phyloP scores from a whole-genome alignment of 2,888 invertebrate genomes.

The Cylindroiulus punctatus region DNA sequence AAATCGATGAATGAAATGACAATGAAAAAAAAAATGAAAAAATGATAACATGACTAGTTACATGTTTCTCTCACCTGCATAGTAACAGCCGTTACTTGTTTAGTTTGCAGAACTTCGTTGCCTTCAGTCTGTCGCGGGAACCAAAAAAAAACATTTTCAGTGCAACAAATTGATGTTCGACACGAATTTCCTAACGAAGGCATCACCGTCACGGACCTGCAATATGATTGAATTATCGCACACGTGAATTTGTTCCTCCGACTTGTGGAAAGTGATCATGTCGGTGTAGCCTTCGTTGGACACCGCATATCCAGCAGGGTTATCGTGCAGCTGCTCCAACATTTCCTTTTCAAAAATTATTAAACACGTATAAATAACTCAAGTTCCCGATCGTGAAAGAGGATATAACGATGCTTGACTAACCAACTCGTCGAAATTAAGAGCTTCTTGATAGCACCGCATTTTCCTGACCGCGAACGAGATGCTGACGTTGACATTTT shows the following conservation, averaged over 20 bases:
- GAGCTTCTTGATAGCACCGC: constrained; percentile 71
- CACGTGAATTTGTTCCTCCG: background rate
- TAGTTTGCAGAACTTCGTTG: background rate
- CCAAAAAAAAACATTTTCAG: background rate
- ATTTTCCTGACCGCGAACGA: constrained; percentile 71
- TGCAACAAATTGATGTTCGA: background rate
- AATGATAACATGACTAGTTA: too few species aligned
- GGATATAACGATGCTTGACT: background rate
- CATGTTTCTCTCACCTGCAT: background rate
- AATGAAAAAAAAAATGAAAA: background rate
- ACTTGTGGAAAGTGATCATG: constrained; percentile 37
- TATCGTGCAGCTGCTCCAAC: background rate
- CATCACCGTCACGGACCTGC: constrained; percentile 56
- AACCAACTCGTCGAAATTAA: constrained; percentile 35
- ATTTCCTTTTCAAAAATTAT: background rate
- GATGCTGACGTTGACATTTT: constrained; percentile 66
- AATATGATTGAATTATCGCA: constrained; percentile 54
- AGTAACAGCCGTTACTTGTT: background rate
- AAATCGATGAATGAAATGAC: background rate
- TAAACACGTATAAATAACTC: too few species aligned
- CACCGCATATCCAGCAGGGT: background rate
- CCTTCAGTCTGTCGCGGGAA: background rate
- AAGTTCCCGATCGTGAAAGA: too few species aligned
- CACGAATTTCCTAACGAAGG: background rate
- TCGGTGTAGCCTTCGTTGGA: background rate